Evolutionary conservation across 2,888 invertebrate genomes (phyloP).

Genomic region (Magallana nippona): DNA sequence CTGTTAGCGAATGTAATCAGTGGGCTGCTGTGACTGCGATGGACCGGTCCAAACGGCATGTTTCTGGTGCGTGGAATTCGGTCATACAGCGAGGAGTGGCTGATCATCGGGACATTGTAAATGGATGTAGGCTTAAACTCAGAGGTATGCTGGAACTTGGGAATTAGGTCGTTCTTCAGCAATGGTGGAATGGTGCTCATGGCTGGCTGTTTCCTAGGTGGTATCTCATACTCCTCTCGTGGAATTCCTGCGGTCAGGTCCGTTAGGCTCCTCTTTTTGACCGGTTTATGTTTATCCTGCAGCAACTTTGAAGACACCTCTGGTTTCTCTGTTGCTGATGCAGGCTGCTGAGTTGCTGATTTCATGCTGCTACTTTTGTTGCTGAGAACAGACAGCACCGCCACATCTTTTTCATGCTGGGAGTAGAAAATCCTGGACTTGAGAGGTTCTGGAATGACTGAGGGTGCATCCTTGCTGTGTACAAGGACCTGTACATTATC

Average conservation of each 20-base stretch:
- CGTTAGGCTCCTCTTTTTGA: slow-evolving; percentile 51
- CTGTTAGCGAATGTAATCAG: slow-evolving; percentile 6
- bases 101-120: slow-evolving; percentile 36
- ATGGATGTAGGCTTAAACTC: slow-evolving; percentile 40
- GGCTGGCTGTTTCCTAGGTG: slow-evolving; percentile 28
- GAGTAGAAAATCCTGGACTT: slow-evolving; percentile 62
- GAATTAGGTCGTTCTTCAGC: background rate
- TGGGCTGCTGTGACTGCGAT: slow-evolving; percentile 3
- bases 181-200: slow-evolving; percentile 9
- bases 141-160: background rate
- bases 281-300: slow-evolving; percentile 50
- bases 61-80: background rate
- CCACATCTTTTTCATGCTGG: slow-evolving; percentile 65
- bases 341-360: background rate
- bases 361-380: slow-evolving; percentile 51
- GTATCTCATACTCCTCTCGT: slow-evolving; percentile 41
- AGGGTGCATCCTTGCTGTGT: slow-evolving; percentile 56
- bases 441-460: slow-evolving; percentile 49
- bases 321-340: slow-evolving; percentile 38
- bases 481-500: slow-evolving; percentile 68
- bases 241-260: slow-evolving; percentile 41
- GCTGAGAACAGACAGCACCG: slow-evolving; percentile 58
- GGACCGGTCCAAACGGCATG: slow-evolving; percentile 5
- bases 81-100: background rate
- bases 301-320: slow-evolving; percentile 43